A percentile compares a stretch with the other conserved stretches of the same genome.
Evolutionary conservation across 2,797 vertebrate species (phyloP).

Genomic region (Todus mexicanus): DNA sequence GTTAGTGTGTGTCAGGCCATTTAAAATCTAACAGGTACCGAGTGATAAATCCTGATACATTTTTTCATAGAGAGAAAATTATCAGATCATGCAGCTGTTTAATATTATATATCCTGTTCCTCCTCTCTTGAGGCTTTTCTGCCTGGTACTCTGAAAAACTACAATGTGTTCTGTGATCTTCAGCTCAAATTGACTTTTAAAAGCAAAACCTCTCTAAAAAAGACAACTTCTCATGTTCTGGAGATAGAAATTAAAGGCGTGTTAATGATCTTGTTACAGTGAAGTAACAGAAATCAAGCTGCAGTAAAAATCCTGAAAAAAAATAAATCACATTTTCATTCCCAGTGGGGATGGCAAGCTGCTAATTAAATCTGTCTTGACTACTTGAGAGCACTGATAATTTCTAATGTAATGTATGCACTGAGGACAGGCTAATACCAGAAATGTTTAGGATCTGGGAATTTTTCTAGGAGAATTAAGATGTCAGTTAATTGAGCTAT

Average conservation of each 20-base stretch:
- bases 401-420: not conserved
- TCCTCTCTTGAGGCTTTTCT: not conserved
- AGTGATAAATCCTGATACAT: not conserved
- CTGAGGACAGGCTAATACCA: not conserved
- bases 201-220: not conserved
- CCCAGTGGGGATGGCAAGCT: not conserved
- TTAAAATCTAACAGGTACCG: not conserved
- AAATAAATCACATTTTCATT: not conserved
- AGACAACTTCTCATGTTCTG: not conserved
- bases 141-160: not conserved
- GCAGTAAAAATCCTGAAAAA: not conserved
- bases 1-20: not conserved
- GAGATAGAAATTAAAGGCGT: not conserved
- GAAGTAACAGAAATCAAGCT: not conserved
- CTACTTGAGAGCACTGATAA: not conserved
- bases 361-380: conserved; percentile 22
- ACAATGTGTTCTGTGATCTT: not conserved
- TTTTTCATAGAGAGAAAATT: not conserved
- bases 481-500: not conserved
- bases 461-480: conserved; percentile 19
- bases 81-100: not conserved
- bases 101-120: not conserved
- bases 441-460: not conserved
- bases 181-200: not conserved
- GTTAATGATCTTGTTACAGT: not conserved